Evolutionary conservation across 2,888 invertebrate genomes (phyloP).

Genomic region (Siphlonurus alternatus): DNA sequence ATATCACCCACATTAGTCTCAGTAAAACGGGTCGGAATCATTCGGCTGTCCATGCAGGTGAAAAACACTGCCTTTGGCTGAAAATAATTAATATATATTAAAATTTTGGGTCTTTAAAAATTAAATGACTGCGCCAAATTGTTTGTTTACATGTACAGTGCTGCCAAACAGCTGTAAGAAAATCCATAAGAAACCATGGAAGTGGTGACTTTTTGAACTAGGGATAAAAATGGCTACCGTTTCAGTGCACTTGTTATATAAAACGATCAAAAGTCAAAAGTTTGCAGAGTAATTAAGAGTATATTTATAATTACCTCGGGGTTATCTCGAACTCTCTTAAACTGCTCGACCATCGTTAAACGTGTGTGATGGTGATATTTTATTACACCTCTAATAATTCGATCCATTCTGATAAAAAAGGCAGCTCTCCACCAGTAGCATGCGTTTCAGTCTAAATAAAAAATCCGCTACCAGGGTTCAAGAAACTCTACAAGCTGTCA

Average conservation of each 20-base stretch:
- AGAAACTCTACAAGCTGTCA: not conserved
- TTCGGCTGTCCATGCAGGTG: slow-evolving; percentile 95
- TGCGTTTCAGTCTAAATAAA: not conserved
- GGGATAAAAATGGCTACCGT: no score
- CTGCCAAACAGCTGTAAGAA: not conserved
- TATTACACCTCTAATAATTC: slow-evolving; percentile 79
- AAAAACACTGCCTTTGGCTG: slow-evolving; percentile 95
- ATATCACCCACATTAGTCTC: slow-evolving; percentile 93
- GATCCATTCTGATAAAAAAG: slow-evolving; percentile 45
- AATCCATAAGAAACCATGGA: not conserved
- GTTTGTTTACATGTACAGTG: not conserved
- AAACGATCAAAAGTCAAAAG: no score
- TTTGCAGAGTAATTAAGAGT: not conserved
- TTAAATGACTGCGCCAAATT: not conserved
- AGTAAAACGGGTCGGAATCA: slow-evolving; percentile 90
- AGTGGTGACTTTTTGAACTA: not conserved
- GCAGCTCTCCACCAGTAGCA: not conserved
- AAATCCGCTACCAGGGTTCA: not conserved
- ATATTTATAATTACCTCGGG: slow-evolving; percentile 45
- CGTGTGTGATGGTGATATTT: slow-evolving; percentile 67
- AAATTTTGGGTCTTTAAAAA: not conserved
- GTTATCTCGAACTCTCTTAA: slow-evolving; percentile 72
- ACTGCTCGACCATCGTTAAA: slow-evolving; percentile 81
- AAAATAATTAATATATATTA: slow-evolving; percentile 23
- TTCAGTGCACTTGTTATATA: no score